phyloP scores from a whole-genome alignment of 2,113 vertebrate species.

The Ciconia boyciana region DNA sequence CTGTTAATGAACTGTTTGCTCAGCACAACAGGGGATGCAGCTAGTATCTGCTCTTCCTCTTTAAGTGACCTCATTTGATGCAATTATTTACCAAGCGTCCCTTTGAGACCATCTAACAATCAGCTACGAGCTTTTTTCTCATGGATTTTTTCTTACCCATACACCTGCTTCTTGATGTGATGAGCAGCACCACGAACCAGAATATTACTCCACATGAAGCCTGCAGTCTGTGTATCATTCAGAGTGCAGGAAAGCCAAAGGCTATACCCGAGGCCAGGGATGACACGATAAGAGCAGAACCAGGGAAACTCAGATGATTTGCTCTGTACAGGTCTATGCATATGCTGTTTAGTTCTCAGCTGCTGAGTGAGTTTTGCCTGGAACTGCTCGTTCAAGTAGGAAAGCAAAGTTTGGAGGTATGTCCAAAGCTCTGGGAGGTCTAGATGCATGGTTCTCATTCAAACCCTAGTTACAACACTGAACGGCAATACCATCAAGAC shows the following conservation, averaged over 20 bases:
- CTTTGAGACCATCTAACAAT: neutral
- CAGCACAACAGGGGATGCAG: neutral
- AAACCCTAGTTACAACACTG: neutral
- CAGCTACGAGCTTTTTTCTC: neutral
- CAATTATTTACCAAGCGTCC: neutral
- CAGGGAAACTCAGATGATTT: neutral
- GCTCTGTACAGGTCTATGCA: neutral
- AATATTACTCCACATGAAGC: neutral
- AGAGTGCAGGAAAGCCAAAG: neutral
- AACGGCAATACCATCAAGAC: neutral
- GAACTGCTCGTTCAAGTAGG: neutral
- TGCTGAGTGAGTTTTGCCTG: neutral
- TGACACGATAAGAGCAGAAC: neutral
- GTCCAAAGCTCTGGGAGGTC: neutral
- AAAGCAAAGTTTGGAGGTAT: neutral
- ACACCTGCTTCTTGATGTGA: neutral
- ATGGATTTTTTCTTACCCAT: neutral
- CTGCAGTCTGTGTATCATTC: neutral
- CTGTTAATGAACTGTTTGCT: neutral
- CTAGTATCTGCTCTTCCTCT: constrained; percentile 5
- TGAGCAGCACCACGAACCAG: neutral
- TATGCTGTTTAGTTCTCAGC: neutral
- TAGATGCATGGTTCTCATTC: neutral
- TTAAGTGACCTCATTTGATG: neutral
- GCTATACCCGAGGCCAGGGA: neutral